Evolutionary conservation across 2,888 invertebrate genomes (phyloP), one percentile per base, ranked within the genome.

Genomic region (Oeneis ivallda): DNA sequence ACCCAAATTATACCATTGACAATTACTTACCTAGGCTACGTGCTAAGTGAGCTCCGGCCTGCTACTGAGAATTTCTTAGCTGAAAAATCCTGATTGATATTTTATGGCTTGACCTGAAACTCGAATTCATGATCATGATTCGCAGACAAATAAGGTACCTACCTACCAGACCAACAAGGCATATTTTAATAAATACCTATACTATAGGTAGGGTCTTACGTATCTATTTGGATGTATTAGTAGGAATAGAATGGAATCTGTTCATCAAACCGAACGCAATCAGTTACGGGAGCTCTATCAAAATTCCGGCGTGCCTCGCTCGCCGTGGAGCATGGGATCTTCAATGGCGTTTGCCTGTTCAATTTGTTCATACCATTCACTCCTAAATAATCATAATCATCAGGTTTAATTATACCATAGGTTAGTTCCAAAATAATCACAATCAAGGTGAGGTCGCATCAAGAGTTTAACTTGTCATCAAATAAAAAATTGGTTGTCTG

Each of bases 191-290:
- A 3, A 1, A 9, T 41, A 41, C 4, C 41, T 41, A 13, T 41
- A 41, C 41, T 11, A 41, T 5, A 41, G 0, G 13, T 5, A n/a
- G n/a, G n/a, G n/a, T n/a, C n/a, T n/a, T n/a, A 15, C 45, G n/a
- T 15, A 52, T 8, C n/a, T 53, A 54, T 15, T 53, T 10, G 39
- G 26, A 37, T 15, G 7, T 26, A 32, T 32, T 37, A 59, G 26
- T 45, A 5, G 34, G 32, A 60, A 47, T 26, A 43, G 34, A 63
- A 63, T 49, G 87, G 87, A 87, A 89, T 89, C 85, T 86, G 86
- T 86, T 89, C 87, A 89, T 89, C 88, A 89, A 86, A 87, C 84
- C 80, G 76, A 74, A 73, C 76, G 84, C 86, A 80, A 90, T 89
- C 88, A 89, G 88, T 88, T 86, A 87, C 80, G 73, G 76, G 76